Conservation (phyloP, 2,888 invertebrate genomes). For the Stenichneumon culpator region DNA sequence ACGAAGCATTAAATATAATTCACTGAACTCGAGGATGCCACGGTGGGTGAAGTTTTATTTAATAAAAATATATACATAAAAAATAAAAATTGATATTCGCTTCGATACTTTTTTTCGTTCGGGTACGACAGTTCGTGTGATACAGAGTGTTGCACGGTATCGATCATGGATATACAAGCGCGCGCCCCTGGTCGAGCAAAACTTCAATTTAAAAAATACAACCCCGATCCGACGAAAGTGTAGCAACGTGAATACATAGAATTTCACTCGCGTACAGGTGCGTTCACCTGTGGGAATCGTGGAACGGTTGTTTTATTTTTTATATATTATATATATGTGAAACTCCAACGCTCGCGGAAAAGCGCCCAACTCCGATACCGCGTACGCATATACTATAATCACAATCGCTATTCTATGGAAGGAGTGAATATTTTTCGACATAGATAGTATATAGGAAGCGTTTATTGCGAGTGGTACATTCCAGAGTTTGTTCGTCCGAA, state of each 20-base stretch:
- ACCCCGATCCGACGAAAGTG: background rate
- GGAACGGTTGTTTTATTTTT: background rate
- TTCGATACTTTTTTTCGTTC: background rate
- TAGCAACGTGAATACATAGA: background rate
- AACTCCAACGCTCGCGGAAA: background rate
- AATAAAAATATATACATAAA: background rate
- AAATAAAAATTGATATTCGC: background rate
- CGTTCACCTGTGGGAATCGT: background rate
- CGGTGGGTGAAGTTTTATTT: slow-evolving; percentile 1
- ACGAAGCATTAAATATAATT: slow-evolving; percentile 35
- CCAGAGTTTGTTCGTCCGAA: background rate
- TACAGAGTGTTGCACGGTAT: background rate
- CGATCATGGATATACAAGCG: background rate
- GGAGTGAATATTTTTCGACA: background rate
- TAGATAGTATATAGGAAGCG: background rate
- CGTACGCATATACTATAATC: background rate
- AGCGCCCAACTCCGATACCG: background rate
- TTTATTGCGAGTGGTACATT: background rate
- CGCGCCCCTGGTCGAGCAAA: background rate
- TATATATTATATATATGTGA: background rate
- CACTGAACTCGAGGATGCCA: background rate
- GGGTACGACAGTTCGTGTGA: background rate
- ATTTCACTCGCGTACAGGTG: background rate
- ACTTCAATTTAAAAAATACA: slow-evolving; percentile 1
- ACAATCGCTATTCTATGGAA: background rate